Base-by-base conservation (phyloP, 2,797 vertebrate genomes). In the Etheostoma perlongum region DNA sequence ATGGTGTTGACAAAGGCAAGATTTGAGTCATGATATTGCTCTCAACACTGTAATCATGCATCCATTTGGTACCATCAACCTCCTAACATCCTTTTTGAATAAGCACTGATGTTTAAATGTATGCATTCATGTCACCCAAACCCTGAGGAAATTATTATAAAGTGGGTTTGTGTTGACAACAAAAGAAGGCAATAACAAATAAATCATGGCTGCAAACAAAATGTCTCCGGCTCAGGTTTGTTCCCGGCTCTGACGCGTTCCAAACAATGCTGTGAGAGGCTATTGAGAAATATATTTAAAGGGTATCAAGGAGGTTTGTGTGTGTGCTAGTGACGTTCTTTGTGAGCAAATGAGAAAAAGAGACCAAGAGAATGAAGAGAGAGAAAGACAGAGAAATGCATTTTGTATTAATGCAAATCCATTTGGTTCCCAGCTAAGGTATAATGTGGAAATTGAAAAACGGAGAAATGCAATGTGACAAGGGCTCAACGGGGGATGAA, bases 401-500 rank as follows among this genome's bases (percentile, higher is more conserved):
- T 78, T 83, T 89, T 84, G 33, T 84, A 52, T 85, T 91, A 74
- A 88, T 78, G 69, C 78, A 84, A 86, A 85, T 88, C 71, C 66
- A 83, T 85, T 86, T 78, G 67, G 75, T 82, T 86, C 79, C 42
- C 47, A 67, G 73, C 79, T 73, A 75, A 83, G 76, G 76, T 81
- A 72, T 76, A 78, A 78, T 81, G 67, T 63, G 71, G 57, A 87
- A 86, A 88, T 72, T 86, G 82, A 90, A 89, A 89, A 87, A 80
- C 13, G n/a, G 69, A 73, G n/a, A 88, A 89, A 91, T 84, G 79
- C 70, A 86, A 80, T 66, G 83, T 76, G 76, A 89, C 88, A 82
- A 67, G 74, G 64, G 19, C 62, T 86, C 60, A 68, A 44, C 8
- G 0, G 57, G 44, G 40, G 65, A 74, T 69, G 65, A 88, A 71